phyloP scores from a whole-genome alignment of 2,113 vertebrate species.

The Lichenostomus cassidix region DNA sequence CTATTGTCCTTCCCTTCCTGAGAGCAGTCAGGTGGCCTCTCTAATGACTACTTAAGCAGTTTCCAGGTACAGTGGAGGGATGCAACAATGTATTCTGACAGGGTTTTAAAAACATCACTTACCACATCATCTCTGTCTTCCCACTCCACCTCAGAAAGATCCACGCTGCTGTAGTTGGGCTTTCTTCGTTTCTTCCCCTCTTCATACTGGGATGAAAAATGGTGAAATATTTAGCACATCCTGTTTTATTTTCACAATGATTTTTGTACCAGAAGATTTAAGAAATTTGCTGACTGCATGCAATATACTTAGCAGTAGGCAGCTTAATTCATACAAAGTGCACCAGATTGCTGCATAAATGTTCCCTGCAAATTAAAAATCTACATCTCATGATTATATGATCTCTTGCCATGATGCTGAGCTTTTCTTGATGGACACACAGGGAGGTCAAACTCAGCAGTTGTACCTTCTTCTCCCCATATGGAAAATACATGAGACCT shows the following conservation, averaged over 20 bases:
- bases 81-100: neutral
- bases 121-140: slow-evolving; percentile 96
- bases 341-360: neutral
- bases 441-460: neutral
- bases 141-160: slow-evolving; percentile 98
- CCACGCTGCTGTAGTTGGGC: slow-evolving; percentile 95
- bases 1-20: neutral
- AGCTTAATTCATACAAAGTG: neutral
- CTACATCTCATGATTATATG: neutral
- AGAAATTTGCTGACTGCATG: no score
- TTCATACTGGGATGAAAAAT: slow-evolving; percentile 82
- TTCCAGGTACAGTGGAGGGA: neutral
- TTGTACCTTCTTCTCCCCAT: neutral
- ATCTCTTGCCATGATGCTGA: neutral
- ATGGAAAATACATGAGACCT: neutral
- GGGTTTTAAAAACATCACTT: slow-evolving; percentile 44
- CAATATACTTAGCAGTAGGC: neutral
- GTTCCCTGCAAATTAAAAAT: neutral
- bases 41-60: neutral
- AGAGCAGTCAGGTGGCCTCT: neutral
- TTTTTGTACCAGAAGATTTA: neutral
- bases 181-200: slow-evolving; percentile 93
- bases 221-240: neutral
- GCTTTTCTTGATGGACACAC: neutral
- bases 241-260: neutral